Conservation (phyloP, 1,140 invertebrate species). For the Stegodyphus dumicola region DNA sequence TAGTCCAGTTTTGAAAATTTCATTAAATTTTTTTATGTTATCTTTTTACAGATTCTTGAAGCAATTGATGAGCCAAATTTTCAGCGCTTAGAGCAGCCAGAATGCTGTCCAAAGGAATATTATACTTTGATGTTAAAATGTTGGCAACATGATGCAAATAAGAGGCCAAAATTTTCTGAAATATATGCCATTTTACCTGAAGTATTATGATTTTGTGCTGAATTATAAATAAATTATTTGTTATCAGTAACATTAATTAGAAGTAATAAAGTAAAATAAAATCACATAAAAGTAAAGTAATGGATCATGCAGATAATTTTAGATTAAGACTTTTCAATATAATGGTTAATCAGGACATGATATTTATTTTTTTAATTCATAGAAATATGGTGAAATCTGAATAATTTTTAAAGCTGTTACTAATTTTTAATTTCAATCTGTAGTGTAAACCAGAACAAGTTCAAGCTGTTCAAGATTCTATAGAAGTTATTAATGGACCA, state of each 20-base stretch:
- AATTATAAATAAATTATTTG: too few species aligned
- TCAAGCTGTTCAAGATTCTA: slow-evolving; percentile 76
- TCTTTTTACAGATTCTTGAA: slow-evolving; percentile 81
- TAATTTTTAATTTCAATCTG: slow-evolving; percentile 29
- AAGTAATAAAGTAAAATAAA: too few species aligned
- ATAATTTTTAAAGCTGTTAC: not conserved
- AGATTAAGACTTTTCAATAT: too few species aligned
- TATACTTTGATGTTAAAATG: slow-evolving; percentile 90
- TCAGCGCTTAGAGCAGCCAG: slow-evolving; percentile 88
- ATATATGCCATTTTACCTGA: slow-evolving; percentile 83
- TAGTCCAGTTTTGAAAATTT: not conserved
- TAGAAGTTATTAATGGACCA: slow-evolving; percentile 66
- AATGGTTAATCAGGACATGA: too few species aligned
- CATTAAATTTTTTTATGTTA: not conserved
- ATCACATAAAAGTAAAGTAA: too few species aligned
- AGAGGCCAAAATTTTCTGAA: slow-evolving; percentile 90
- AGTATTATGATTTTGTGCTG: slow-evolving; percentile 65
- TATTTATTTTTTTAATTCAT: too few species aligned
- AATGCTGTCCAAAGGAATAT: slow-evolving; percentile 94
- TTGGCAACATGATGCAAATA: slow-evolving; percentile 78
- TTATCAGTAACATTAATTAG: too few species aligned
- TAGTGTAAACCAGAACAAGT: slow-evolving; percentile 89
- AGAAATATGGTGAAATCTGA: too few species aligned
- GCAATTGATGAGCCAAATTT: slow-evolving; percentile 91
- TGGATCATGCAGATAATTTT: too few species aligned